Conservation (phyloP, 2,797 vertebrate genomes). For the Clamator glandarius region DNA sequence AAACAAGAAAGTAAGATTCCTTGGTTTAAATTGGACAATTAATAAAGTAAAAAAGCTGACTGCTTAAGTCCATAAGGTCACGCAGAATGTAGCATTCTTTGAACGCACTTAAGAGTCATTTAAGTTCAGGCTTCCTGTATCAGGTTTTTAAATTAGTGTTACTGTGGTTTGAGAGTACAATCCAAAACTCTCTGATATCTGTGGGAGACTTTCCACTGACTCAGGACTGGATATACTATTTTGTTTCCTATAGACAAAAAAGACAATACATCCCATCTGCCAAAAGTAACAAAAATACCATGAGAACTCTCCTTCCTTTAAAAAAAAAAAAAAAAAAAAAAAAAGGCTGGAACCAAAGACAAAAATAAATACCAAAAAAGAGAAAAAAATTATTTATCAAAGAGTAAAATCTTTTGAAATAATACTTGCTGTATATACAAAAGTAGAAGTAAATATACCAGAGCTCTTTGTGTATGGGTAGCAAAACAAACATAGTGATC, state of each 20-base stretch:
- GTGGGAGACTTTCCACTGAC: constrained; percentile 21
- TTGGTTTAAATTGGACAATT: neutral
- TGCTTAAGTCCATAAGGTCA: neutral
- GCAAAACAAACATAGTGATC: neutral
- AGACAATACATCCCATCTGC: neutral
- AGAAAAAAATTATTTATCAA: neutral
- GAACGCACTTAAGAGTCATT: neutral
- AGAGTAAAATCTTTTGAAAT: neutral
- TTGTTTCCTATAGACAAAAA: neutral
- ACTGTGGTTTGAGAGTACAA: neutral
- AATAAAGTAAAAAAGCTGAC: neutral
- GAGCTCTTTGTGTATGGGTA: neutral
- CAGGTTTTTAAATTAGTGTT: constrained; percentile 15
- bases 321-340: neutral
- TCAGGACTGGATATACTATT: neutral
- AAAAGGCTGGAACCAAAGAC: neutral
- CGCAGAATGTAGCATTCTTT: neutral
- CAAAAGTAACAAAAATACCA: constrained; percentile 7
- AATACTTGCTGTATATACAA: neutral
- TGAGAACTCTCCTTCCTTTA: neutral
- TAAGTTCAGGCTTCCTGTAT: neutral
- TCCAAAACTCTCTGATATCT: neutral
- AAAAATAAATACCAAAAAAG: neutral
- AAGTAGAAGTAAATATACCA: constrained; percentile 6
- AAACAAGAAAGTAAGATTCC: neutral